Percentiles rank a stretch among this genome's conserved stretches.
Evolutionary conservation across 2,888 invertebrate genomes (phyloP).

Genomic region (Pemphredon lugubris): DNA sequence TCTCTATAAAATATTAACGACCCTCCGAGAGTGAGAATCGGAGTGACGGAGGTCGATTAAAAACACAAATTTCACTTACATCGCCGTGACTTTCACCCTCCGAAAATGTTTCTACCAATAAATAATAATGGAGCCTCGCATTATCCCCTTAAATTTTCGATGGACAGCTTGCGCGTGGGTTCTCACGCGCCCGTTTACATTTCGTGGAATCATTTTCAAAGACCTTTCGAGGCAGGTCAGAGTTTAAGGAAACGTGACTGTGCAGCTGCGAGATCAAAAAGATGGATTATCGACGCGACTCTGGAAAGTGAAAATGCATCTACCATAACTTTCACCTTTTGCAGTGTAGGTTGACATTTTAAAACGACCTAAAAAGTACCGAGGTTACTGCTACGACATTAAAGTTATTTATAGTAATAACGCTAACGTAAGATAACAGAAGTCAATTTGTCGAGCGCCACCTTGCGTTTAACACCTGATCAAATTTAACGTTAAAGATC

Average conservation of each 20-base stretch:
- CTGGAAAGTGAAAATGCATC: not conserved
- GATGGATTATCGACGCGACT: not conserved
- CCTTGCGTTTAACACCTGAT: too few species aligned
- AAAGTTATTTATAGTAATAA: not conserved
- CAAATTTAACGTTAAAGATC: too few species aligned
- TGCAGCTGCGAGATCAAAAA: not conserved
- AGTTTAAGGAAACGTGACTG: constrained; percentile 15
- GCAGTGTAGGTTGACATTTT: not conserved
- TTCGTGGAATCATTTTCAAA: constrained; percentile 4
- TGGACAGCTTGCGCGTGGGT: not conserved
- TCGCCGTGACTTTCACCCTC: too few species aligned
- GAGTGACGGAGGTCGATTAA: too few species aligned
- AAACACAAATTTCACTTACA: too few species aligned
- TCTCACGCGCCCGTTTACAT: constrained; percentile 5
- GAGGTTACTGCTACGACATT: not conserved
- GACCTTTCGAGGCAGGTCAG: constrained; percentile 4
- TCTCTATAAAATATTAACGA: too few species aligned
- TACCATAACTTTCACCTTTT: not conserved
- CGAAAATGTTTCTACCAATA: too few species aligned
- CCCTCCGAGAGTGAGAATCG: too few species aligned
- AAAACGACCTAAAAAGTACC: not conserved
- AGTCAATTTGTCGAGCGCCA: too few species aligned
- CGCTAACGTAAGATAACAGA: too few species aligned
- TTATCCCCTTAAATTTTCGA: too few species aligned
- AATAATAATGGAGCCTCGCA: too few species aligned